Base-by-base conservation (phyloP, 2,888 invertebrate species). In the Himalopsyche japonica region DNA sequence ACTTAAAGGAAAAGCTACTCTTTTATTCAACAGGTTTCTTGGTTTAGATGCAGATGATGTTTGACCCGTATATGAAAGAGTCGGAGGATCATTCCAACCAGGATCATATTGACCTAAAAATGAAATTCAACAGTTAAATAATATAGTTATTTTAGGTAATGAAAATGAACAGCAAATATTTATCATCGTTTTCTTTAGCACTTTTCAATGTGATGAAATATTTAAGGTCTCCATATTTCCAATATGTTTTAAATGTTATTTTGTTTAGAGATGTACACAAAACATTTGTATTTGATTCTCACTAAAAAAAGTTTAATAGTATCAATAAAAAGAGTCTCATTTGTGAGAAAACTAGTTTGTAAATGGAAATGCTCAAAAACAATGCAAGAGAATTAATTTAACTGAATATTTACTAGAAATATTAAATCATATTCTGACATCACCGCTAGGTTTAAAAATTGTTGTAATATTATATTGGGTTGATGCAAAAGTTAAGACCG, bases 61-160 rank as follows among this genome's bases (percentile, higher is more conserved):
- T 84, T 91, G 91, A 3, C 90, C 88, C 80, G 90, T 92, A 87
- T 92, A 93, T 0, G 92, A 89, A 82, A 93, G 90, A 85, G 91
- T 91, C 1, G 93, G 93, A 6, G 93, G 93, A 88, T 93, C 93
- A 87, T 93, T 93, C 93, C 93, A 93, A 8, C 93, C 93, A 49
- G 93, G 93, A 88, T 93, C 93, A 86, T 90, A 92, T 12, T 90
- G 88, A 10, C 89, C 92, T 92, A 88, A 80, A 90, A 89, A n/a
- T n/a, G 49, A 32, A 18, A 81, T 20, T 49, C 7, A 49, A 49
- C 4, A 49, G 18, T n/a, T 64, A 24, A 12, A 64, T 64, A 24
- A 20, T 20, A n/a, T n/a, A n/a, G n/a, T n/a, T n/a, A n/a, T n/a
- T n/a, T n/a, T n/a, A n/a, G n/a, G n/a, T n/a, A n/a, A n/a, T n/a